phyloP scores from a whole-genome alignment of 1,140 invertebrate genomes.

The Hypsibius dujardini region DNA sequence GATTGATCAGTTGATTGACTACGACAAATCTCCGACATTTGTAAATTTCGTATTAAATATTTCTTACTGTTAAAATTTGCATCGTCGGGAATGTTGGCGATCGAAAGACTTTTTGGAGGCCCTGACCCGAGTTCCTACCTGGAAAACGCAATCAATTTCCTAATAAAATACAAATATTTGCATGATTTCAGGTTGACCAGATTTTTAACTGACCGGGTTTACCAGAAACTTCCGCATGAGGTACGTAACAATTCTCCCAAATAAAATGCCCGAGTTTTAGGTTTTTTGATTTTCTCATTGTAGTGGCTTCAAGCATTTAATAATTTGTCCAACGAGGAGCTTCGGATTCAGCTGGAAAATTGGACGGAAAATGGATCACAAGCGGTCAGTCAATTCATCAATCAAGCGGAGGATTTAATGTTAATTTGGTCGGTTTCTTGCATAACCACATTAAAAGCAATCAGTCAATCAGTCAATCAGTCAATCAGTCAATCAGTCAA shows the following conservation, averaged over 20 bases:
- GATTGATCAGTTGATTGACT: too few relatives aligned
- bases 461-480: too few relatives aligned
- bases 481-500: too few relatives aligned
- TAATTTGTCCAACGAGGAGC: background rate
- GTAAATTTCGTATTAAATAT: background rate
- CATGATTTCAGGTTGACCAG: conserved; percentile 3
- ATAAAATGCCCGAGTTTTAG: background rate
- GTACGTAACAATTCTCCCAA: too few relatives aligned
- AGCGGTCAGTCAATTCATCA: too few relatives aligned
- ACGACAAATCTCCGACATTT: too few relatives aligned
- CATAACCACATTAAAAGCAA: too few relatives aligned
- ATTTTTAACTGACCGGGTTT: background rate
- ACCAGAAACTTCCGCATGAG: background rate
- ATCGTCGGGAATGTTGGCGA: background rate
- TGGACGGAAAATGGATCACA: background rate
- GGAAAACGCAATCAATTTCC: background rate
- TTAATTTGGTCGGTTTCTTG: too few relatives aligned
- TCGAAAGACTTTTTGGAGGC: background rate
- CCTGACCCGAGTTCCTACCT: background rate
- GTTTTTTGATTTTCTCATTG: background rate
- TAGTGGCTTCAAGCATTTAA: background rate
- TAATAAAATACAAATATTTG: background rate
- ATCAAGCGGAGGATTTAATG: too few relatives aligned
- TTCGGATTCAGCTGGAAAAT: background rate
- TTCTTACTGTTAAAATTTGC: background rate